Evolutionary conservation across 2,113 vertebrate species (phyloP), one percentile per base, ranked within the genome.

Genomic region (Mus spicilegus): DNA sequence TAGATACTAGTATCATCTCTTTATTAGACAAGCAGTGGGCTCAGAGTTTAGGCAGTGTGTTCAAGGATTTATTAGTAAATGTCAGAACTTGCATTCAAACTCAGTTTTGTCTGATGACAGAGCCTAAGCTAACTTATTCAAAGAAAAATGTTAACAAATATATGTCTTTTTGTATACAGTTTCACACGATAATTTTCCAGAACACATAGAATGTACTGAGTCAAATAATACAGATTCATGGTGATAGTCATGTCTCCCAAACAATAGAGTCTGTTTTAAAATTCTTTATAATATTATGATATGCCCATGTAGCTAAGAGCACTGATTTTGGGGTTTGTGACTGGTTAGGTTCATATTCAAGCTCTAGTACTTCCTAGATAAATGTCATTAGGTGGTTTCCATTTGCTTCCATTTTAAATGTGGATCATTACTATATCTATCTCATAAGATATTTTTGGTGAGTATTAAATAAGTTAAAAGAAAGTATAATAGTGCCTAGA

Each of bases 401-500:
- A 1, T 82, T 72, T 96, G 13, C 10, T 89, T 3, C 28, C 76
- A 3, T 82, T 2, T 63, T 95, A 89, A 86, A 49, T 73, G 36
- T 26, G 2, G 17, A 65, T 89, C 30, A 13, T 73, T 42, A 75
- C 76, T 77, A 5, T 46, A 91, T 20, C 28, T 82, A 89, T 20
- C 24, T 82, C 46, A 26, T 54, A 67, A 26, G 26, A 73, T 91
- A 73, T 91, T 73, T 30, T 90, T 97, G 30, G 30, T 69, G 24
- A 97, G 36, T 7, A n/a, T 67, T 95, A 87, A 87, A 39, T 70
- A 39, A 73, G 28, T 90, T 77, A 95, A 39, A 81, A 84, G 39
- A 87, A 93, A 84, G 65, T 67, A 76, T 13, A 89, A 89, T 7
- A 90, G 54, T 56, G 11, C 39, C 39, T 87, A 42, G n/a, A 14